Percentiles rank a stretch among this genome's conserved stretches.
These are phyloP conservation scores for Drosophila varians DNA, from an alignment of 1,140 invertebrate genomes.

Conservation along the genomic window DNA sequence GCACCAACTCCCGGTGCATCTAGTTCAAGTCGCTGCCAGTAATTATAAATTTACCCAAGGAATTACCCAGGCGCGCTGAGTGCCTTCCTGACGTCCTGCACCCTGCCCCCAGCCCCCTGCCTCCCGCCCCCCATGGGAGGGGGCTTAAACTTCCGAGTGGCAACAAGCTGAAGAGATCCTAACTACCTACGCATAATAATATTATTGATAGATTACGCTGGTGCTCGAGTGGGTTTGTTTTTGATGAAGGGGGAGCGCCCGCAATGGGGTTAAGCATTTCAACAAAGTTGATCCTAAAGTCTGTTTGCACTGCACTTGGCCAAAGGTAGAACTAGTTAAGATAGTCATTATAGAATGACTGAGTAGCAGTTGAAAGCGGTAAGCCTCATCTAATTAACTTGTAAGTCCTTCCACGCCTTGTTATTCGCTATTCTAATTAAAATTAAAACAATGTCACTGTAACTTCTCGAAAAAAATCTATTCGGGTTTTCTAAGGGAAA, in stretches of 20 bases:
- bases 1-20: conserved; percentile 63
- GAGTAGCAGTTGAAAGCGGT: conserved; percentile 8
- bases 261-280: conserved; percentile 52
- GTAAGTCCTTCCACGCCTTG: too few species aligned
- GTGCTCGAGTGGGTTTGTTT: conserved; percentile 29
- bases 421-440: not conserved
- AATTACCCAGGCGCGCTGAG: conserved; percentile 62
- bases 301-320: conserved; percentile 33
- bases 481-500: not conserved
- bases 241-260: conserved; percentile 15
- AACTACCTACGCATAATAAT: conserved; percentile 61
- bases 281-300: conserved; percentile 44
- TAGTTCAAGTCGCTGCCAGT: conserved; percentile 76
- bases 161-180: conserved; percentile 33
- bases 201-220: conserved; percentile 79
- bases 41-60: conserved; percentile 79
- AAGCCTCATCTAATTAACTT: conserved; percentile 24
- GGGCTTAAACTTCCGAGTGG: conserved; percentile 26
- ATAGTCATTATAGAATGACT: conserved; percentile 14
- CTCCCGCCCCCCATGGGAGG: not conserved
- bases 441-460: not conserved
- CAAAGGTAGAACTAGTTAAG: conserved; percentile 30
- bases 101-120: too few species aligned
- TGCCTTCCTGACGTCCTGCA: conserved; percentile 17
- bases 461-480: not conserved